Evolutionary conservation across 2,113 vertebrate genomes (phyloP).

Genomic region (Siniperca chuatsi): DNA sequence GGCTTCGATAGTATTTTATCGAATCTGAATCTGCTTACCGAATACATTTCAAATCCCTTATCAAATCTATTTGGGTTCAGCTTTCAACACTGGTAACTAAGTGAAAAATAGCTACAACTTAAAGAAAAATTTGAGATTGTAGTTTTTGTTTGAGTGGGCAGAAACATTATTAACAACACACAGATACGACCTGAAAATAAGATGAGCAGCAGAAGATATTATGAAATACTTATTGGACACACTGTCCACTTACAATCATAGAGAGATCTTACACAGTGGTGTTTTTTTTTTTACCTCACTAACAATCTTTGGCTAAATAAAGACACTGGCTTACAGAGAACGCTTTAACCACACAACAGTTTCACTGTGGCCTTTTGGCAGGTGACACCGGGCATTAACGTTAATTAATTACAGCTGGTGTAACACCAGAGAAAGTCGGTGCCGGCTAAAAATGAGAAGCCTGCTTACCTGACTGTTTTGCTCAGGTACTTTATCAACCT

Average conservation of each 20-base stretch:
- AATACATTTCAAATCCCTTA: background rate
- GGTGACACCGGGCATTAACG: background rate
- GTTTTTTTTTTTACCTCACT: background rate
- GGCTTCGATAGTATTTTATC: background rate
- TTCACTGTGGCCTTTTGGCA: background rate
- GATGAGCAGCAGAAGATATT: background rate
- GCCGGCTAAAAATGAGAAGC: background rate
- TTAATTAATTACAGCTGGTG: conserved; percentile 6
- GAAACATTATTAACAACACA: background rate
- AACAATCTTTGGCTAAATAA: background rate
- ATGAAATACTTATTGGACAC: background rate
- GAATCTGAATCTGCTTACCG: background rate
- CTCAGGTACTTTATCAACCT: background rate
- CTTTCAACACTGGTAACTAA: background rate
- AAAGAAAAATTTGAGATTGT: background rate
- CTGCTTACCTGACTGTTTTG: background rate
- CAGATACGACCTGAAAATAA: background rate
- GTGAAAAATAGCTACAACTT: background rate
- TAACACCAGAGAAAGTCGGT: background rate
- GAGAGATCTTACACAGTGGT: background rate
- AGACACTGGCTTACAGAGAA: background rate
- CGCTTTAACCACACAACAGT: background rate
- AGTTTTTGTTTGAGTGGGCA: background rate
- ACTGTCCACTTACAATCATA: background rate
- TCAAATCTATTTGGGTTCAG: background rate